phyloP scores from a whole-genome alignment of 2,888 invertebrate genomes.

The Dolichomitus sp. region DNA sequence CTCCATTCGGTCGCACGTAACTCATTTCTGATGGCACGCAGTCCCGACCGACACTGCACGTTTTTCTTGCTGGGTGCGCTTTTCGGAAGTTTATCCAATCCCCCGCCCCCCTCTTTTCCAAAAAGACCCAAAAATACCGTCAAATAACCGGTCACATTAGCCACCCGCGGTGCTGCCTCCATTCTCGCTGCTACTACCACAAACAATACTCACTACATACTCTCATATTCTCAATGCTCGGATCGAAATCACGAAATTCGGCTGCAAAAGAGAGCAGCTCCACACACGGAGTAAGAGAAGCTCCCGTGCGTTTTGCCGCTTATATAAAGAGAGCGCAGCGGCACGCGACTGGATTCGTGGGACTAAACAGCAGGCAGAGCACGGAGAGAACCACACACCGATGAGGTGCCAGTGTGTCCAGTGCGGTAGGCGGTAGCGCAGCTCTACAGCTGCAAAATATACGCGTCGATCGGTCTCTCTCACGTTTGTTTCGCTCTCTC shows the following conservation, averaged over 20 bases:
- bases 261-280: background rate
- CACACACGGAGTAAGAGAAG: background rate
- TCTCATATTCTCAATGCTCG: background rate
- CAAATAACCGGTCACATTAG: too few relatives aligned
- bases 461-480: constrained; percentile 31
- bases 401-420: constrained; percentile 36
- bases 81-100: too few relatives aligned
- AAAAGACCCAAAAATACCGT: too few relatives aligned
- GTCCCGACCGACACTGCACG: too few relatives aligned
- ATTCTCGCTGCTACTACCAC: background rate
- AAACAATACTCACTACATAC: too few relatives aligned
- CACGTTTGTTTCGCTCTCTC: background rate
- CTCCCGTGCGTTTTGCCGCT: background rate
- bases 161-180: constrained; percentile 15
- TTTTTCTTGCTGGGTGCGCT: too few relatives aligned
- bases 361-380: background rate
- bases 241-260: constrained; percentile 31
- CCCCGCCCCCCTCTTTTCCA: too few relatives aligned
- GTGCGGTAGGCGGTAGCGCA: constrained; percentile 40
- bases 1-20: too few relatives aligned
- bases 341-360: constrained; percentile 24
- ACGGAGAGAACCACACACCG: background rate
- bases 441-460: constrained; percentile 12
- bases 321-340: background rate
- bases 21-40: too few relatives aligned